These are phyloP conservation scores for Sternarchorhynchus goeldii DNA, from an alignment of 2,797 vertebrate genomes.

Conservation along the genomic window DNA sequence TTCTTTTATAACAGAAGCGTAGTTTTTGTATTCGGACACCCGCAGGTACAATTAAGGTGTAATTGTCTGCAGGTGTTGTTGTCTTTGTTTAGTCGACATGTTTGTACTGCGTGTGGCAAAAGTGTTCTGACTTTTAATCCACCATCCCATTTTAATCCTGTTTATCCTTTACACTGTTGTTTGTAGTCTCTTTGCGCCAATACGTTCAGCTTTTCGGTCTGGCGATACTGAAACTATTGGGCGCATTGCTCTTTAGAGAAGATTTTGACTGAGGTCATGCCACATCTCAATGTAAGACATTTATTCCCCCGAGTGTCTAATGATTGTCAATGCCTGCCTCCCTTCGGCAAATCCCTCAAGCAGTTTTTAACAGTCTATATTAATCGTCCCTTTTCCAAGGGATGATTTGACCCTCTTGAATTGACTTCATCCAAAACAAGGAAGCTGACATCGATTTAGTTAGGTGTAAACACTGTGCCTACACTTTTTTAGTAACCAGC, in stretches of 20 bases:
- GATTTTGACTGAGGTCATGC: too few relatives aligned
- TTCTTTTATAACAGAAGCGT: conserved; percentile 41
- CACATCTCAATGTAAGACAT: too few relatives aligned
- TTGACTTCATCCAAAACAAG: conserved; percentile 38
- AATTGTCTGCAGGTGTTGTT: too few relatives aligned
- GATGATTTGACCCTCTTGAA: conserved; percentile 70
- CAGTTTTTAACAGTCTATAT: conserved; percentile 67
- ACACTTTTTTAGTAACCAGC: not conserved
- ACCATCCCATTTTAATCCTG: too few relatives aligned
- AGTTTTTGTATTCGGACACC: conserved; percentile 49
- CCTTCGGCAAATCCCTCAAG: conserved; percentile 68
- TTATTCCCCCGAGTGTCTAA: conserved; percentile 31
- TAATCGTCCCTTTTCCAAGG: conserved; percentile 78
- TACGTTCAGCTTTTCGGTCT: too few relatives aligned
- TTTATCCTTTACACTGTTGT: too few relatives aligned
- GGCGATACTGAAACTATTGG: too few relatives aligned
- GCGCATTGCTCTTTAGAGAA: too few relatives aligned
- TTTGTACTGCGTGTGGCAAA: too few relatives aligned
- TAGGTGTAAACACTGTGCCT: conserved; percentile 13
- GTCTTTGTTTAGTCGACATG: too few relatives aligned
- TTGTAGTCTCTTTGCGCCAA: too few relatives aligned
- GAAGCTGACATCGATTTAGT: conserved; percentile 28
- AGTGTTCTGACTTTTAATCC: too few relatives aligned
- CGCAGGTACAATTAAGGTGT: not conserved
- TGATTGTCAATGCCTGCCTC: conserved; percentile 64